Conservation (phyloP, 2,113 vertebrate species). For the Prolemur simus region DNA sequence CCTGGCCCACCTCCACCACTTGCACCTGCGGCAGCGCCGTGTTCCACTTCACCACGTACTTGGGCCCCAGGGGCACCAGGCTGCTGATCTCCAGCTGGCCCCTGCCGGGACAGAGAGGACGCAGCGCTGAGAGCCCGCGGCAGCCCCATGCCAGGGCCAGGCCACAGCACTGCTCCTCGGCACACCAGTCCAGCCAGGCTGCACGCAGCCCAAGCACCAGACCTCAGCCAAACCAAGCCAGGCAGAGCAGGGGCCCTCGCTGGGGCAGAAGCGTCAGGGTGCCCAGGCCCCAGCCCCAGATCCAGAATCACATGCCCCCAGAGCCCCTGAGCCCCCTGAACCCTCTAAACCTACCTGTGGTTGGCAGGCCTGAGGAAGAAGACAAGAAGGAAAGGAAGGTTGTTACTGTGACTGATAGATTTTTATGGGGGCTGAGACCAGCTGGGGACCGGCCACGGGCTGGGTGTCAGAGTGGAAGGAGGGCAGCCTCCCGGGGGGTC, state of each 20-base stretch:
- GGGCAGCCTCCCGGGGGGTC: neutral
- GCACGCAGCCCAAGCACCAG: neutral
- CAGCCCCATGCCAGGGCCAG: neutral
- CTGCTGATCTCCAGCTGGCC: conserved; percentile 94
- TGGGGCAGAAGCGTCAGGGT: neutral
- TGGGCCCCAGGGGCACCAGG: conserved; percentile 94
- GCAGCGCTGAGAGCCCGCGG: accelerated
- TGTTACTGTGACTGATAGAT: accelerated
- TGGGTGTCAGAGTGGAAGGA: neutral
- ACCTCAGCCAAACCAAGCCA: conserved; percentile 14
- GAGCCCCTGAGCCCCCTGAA: accelerated
- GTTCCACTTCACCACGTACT: conserved; percentile 97
- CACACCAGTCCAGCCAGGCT: conserved; percentile 40
- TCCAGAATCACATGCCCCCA: neutral
- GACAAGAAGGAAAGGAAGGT: conserved; percentile 13
- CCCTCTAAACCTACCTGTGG: conserved; percentile 77
- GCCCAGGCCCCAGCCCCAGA: neutral
- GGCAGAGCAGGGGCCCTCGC: neutral
- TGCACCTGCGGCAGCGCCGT: conserved; percentile 93
- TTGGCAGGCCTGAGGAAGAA: conserved; percentile 77
- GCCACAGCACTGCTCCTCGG: neutral
- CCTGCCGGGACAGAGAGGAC: conserved; percentile 50
- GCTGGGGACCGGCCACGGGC: accelerated
- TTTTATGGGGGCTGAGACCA: neutral
- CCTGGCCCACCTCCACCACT: conserved; percentile 94